A percentile compares a stretch with the other conserved stretches of the same genome.
Conservation (phyloP, 2,888 invertebrate species). For the Hyppa rectilinea region DNA sequence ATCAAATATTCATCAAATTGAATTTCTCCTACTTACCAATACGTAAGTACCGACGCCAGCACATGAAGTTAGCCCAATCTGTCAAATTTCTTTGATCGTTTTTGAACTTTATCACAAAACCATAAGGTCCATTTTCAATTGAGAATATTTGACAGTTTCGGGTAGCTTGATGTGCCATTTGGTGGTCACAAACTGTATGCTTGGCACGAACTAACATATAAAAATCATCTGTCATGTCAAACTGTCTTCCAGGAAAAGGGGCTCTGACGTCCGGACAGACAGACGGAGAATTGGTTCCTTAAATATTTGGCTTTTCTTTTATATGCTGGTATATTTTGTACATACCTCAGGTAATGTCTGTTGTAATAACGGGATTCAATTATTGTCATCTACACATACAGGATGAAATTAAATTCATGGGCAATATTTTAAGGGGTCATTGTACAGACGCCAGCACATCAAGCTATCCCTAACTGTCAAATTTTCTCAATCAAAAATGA, state of each 20-base stretch:
- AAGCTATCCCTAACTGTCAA: no score
- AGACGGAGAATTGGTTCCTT: slow-evolving; percentile 48
- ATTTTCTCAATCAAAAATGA: no score
- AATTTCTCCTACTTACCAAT: background rate
- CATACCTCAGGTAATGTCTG: no score
- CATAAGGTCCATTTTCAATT: no score
- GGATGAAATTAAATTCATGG: no score
- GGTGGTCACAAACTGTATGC: slow-evolving; percentile 37
- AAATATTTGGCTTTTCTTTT: slow-evolving; percentile 35
- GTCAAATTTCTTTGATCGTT: no score
- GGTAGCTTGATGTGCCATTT: slow-evolving; percentile 7
- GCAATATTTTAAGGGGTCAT: no score
- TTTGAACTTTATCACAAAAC: no score
- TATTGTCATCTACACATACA: background rate
- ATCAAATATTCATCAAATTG: background rate
- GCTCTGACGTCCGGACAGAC: slow-evolving; percentile 53
- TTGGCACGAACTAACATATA: slow-evolving; percentile 36
- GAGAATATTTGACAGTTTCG: no score
- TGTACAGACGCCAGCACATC: no score
- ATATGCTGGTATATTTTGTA: background rate
- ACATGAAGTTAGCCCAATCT: no score
- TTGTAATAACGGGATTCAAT: background rate
- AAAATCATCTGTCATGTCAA: slow-evolving; percentile 61
- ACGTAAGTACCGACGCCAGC: no score
- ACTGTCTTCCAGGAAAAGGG: slow-evolving; percentile 48